Conservation (phyloP, 2,888 invertebrate species). For the Andrena haemorrhoa region DNA sequence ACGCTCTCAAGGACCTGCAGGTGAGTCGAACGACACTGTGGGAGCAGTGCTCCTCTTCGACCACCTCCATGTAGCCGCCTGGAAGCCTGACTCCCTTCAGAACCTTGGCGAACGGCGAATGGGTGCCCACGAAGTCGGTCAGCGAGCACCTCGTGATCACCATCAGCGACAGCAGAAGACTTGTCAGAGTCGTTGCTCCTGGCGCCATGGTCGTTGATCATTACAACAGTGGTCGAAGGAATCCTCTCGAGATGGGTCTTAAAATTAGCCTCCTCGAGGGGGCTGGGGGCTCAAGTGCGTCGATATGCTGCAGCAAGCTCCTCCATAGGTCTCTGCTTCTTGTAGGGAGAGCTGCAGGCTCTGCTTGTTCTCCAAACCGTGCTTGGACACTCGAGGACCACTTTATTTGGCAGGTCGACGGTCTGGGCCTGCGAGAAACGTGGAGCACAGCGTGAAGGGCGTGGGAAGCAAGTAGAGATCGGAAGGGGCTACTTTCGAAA, state of each 20-base stretch:
- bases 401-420: constrained; percentile 32
- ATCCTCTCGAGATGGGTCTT: constrained; percentile 53
- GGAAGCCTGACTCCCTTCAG: constrained; percentile 73
- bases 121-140: constrained; percentile 47
- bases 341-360: neutral
- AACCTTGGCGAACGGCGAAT: constrained; percentile 67
- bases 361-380: constrained; percentile 16
- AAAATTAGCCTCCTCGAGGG: constrained; percentile 64
- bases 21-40: constrained; percentile 78
- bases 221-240: constrained; percentile 69
- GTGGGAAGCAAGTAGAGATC: neutral
- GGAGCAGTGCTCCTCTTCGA: constrained; percentile 81
- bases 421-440: constrained; percentile 25
- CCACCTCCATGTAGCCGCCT: constrained; percentile 80
- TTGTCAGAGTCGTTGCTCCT: constrained; percentile 73
- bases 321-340: neutral
- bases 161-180: constrained; percentile 69
- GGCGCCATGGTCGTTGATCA: constrained; percentile 79
- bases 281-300: constrained; percentile 51
- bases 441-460: neutral
- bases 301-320: constrained; percentile 51
- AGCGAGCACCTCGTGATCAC: constrained; percentile 57
- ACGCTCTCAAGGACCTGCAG: constrained; percentile 80
- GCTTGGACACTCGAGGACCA: constrained; percentile 41
- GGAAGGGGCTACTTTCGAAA: neutral